Evolutionary conservation across 2,888 invertebrate species (phyloP).

Genomic region (Margaritifera margaritifera): DNA sequence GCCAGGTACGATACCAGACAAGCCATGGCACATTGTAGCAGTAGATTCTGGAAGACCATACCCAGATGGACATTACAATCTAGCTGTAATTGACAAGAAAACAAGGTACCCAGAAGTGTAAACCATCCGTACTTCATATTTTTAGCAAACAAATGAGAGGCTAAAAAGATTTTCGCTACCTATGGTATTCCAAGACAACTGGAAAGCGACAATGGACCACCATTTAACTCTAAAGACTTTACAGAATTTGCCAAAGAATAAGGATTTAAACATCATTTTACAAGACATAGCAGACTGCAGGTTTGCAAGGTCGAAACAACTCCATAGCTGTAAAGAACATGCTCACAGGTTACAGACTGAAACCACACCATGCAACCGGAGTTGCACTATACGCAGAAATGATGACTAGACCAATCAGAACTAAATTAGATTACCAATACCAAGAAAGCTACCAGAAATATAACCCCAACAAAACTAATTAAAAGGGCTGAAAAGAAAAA

Average conservation of each 20-base stretch:
- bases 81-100: slow-evolving; percentile 4
- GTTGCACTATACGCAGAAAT: too few relatives aligned
- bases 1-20: slow-evolving; percentile 8
- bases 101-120: slow-evolving; percentile 18
- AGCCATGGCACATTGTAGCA: neutral
- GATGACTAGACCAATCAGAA: too few relatives aligned
- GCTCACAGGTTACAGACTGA: too few relatives aligned
- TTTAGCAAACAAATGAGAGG: slow-evolving; percentile 2
- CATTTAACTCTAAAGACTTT: slow-evolving; percentile 22
- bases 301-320: too few relatives aligned
- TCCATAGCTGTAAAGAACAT: too few relatives aligned
- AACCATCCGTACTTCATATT: slow-evolving; percentile 3
- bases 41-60: slow-evolving; percentile 4
- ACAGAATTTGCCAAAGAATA: slow-evolving; percentile 11
- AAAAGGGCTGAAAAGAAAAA: too few relatives aligned
- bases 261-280: slow-evolving; percentile 19
- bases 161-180: slow-evolving; percentile 19
- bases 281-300: too few relatives aligned
- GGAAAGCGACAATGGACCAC: slow-evolving; percentile 22
- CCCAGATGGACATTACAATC: slow-evolving; percentile 13
- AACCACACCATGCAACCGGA: too few relatives aligned
- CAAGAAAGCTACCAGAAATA: too few relatives aligned
- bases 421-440: too few relatives aligned
- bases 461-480: too few relatives aligned
- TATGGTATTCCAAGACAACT: slow-evolving; percentile 8